These are phyloP conservation scores for Hemitrygon akajei DNA, from an alignment of 2,797 vertebrate species.

Conservation along the genomic window DNA sequence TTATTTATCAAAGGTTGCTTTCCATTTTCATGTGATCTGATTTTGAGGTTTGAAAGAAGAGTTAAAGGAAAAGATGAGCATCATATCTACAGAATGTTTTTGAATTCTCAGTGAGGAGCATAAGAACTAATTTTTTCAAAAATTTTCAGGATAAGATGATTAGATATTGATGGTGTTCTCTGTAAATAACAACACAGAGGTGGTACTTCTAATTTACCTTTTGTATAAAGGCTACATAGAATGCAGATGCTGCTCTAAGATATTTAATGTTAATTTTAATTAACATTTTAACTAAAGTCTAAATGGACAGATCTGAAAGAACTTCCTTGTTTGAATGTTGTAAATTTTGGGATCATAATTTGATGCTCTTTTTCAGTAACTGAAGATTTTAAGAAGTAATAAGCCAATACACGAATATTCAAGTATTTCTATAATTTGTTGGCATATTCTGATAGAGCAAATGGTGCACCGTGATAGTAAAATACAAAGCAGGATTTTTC, in stretches of 20 bases:
- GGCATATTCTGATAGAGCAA: neutral
- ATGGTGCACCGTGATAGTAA: neutral
- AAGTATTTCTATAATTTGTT: neutral
- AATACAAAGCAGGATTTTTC: neutral
- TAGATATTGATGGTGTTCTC: neutral
- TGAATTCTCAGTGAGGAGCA: neutral
- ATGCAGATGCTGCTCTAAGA: neutral
- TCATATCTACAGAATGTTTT: neutral
- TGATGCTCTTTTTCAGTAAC: neutral
- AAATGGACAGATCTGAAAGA: neutral
- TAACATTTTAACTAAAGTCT: neutral
- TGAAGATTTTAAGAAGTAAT: neutral
- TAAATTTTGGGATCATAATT: neutral
- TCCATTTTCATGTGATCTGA: neutral
- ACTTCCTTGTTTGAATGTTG: neutral
- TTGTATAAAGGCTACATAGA: neutral
- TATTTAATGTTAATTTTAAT: neutral
- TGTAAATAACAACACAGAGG: neutral
- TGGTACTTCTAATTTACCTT: neutral
- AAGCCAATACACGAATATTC: neutral
- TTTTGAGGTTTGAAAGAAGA: neutral
- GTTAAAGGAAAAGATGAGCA: neutral
- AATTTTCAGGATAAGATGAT: neutral
- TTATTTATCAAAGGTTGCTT: neutral
- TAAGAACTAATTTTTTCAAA: neutral